Evolutionary conservation across 2,797 vertebrate species (phyloP).

Genomic region (Myotis myotis): DNA sequence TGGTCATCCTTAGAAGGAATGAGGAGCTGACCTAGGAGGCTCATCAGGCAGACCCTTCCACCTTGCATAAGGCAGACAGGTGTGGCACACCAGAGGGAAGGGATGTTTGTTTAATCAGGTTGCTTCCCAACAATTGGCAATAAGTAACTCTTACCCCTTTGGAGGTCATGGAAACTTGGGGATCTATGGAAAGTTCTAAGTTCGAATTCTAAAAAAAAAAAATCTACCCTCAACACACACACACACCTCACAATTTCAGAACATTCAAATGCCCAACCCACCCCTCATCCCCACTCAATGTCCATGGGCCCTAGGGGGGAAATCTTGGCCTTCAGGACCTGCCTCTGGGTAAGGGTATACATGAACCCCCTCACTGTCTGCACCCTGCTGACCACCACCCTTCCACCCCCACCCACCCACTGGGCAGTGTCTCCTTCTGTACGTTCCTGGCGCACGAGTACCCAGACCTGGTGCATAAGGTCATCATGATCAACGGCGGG

Average conservation of each 20-base stretch:
- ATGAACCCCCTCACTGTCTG: background rate
- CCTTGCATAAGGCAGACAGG: background rate
- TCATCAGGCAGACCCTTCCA: background rate
- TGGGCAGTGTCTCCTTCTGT: conserved; percentile 94
- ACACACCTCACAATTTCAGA: background rate
- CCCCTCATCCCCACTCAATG: background rate
- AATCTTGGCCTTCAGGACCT: background rate
- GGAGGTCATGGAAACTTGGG: background rate
- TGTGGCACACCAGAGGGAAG: background rate
- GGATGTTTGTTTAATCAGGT: background rate
- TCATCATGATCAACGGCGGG: conserved; percentile 98
- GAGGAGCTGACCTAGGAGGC: background rate
- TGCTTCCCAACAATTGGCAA: background rate
- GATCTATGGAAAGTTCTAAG: background rate
- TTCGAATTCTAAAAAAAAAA: background rate
- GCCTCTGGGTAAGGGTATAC: background rate
- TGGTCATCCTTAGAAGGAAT: background rate
- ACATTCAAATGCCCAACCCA: background rate
- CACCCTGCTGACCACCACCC: background rate
- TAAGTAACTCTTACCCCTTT: background rate
- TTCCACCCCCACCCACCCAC: background rate
- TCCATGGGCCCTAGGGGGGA: background rate
- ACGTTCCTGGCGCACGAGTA: conserved; percentile 98
- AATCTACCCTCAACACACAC: background rate
- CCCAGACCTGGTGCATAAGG: conserved; percentile 96